Conservation (phyloP, 2,113 vertebrate species). For the Triplophysa siluroides region DNA sequence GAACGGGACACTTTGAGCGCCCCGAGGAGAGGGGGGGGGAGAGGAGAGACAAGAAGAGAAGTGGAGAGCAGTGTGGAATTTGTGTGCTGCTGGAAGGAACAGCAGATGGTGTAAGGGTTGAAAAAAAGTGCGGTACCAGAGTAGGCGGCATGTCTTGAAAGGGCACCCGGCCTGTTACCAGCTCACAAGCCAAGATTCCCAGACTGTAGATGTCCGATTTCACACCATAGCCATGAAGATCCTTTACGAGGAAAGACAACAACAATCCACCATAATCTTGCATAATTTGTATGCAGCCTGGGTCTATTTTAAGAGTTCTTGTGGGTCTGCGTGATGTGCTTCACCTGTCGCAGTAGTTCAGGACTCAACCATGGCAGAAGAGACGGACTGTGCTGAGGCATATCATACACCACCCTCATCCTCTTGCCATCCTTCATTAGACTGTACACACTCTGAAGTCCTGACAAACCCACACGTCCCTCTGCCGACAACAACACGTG, state of each 20-base stretch:
- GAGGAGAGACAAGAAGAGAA: conserved; percentile 81
- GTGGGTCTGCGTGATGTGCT: background rate
- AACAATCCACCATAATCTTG: background rate
- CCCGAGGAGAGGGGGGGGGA: conserved; percentile 80
- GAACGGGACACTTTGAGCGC: conserved; percentile 89
- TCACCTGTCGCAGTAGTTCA: conserved; percentile 94
- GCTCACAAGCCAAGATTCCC: conserved; percentile 94
- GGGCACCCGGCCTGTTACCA: conserved; percentile 91
- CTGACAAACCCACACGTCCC: conserved; percentile 92
- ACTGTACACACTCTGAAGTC: conserved; percentile 89
- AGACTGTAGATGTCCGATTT: conserved; percentile 98
- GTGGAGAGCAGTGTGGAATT: too few relatives aligned
- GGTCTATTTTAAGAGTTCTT: background rate
- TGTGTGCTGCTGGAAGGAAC: background rate
- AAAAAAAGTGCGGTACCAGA: conserved; percentile 77
- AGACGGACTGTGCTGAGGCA: conserved; percentile 90
- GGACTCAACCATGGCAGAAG: conserved; percentile 98
- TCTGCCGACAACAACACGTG: conserved; percentile 94
- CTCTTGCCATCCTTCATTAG: conserved; percentile 91
- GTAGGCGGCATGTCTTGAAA: conserved; percentile 95
- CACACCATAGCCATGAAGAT: conserved; percentile 93
- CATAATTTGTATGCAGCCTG: background rate
- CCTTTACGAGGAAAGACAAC: conserved; percentile 70
- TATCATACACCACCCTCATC: conserved; percentile 87
- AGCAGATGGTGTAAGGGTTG: background rate